Conservation (phyloP, 2,113 vertebrate genomes). For the Antechinus stuartii region DNA sequence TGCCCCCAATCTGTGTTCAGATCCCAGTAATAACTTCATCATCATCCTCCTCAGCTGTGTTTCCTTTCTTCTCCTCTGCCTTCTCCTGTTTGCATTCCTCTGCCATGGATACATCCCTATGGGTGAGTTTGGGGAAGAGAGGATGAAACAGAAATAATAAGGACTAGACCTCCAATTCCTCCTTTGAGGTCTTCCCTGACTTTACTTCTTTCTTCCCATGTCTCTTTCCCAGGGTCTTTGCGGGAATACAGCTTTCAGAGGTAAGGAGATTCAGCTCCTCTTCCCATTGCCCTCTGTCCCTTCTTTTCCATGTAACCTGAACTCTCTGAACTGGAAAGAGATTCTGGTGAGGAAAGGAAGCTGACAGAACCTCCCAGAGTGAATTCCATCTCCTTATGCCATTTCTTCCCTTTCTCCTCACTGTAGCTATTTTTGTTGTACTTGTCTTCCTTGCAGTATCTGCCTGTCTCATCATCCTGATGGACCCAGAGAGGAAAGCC, state of each 20-base stretch:
- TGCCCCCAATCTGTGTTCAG: background rate
- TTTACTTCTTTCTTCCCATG: background rate
- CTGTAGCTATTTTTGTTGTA: no score
- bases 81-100: background rate
- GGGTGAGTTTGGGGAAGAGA: background rate
- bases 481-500: no score
- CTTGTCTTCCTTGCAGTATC: no score
- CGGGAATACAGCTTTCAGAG: background rate
- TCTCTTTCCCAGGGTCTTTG: background rate
- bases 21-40: background rate
- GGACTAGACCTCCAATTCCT: background rate
- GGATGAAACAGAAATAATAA: background rate
- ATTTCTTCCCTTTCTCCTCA: background rate
- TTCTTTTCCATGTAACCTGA: no score
- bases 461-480: no score
- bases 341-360: no score
- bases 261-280: background rate
- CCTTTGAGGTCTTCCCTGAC: background rate
- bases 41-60: background rate
- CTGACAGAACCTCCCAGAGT: background rate
- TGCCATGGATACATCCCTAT: background rate
- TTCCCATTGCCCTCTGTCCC: no score
- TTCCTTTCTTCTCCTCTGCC: background rate
- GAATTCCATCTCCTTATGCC: no score
- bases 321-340: no score